Evolutionary conservation across 2,888 invertebrate genomes (phyloP).

Genomic region (Tetranychus truncatus): DNA sequence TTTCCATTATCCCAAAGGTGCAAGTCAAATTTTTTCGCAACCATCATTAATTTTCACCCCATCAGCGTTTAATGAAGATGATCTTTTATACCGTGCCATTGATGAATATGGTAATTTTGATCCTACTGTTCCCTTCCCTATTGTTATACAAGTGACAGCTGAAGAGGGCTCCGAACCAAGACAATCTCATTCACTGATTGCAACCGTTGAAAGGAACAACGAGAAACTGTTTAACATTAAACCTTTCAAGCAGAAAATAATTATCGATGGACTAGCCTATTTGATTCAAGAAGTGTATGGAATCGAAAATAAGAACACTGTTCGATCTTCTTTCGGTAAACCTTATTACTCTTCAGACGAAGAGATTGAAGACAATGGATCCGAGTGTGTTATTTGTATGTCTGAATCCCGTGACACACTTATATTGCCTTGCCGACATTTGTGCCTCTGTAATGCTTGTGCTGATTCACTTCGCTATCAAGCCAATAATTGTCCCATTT

Average conservation of each 20-base stretch:
- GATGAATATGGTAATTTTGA: constrained; percentile 21
- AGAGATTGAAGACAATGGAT: constrained; percentile 77
- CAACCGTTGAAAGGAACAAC: constrained; percentile 60
- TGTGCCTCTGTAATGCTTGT: constrained; percentile 89
- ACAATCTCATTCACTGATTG: constrained; percentile 84
- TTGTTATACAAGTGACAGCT: constrained; percentile 82
- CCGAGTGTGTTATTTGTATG: constrained; percentile 99
- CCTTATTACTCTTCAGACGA: constrained; percentile 45
- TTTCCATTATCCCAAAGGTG: constrained; percentile 79
- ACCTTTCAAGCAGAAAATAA: constrained; percentile 90
- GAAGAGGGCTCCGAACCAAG: constrained; percentile 79
- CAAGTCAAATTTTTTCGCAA: constrained; percentile 83
- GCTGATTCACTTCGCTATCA: constrained; percentile 90
- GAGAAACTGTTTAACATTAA: constrained; percentile 74
- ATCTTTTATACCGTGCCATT: constrained; percentile 31
- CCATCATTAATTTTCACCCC: constrained; percentile 75
- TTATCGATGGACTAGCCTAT: constrained; percentile 89
- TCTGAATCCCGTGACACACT: constrained; percentile 90
- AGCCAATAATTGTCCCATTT: constrained; percentile 97
- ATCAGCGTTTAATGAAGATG: constrained; percentile 58
- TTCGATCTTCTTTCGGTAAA: not conserved
- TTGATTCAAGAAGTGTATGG: constrained; percentile 96
- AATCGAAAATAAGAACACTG: constrained; percentile 68
- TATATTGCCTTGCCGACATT: constrained; percentile 86
- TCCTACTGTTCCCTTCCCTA: constrained; percentile 41